Evolutionary conservation across 2,888 invertebrate genomes (phyloP), one percentile per base, ranked within the genome.

Genomic region (Polydrusus pterygomalis): DNA sequence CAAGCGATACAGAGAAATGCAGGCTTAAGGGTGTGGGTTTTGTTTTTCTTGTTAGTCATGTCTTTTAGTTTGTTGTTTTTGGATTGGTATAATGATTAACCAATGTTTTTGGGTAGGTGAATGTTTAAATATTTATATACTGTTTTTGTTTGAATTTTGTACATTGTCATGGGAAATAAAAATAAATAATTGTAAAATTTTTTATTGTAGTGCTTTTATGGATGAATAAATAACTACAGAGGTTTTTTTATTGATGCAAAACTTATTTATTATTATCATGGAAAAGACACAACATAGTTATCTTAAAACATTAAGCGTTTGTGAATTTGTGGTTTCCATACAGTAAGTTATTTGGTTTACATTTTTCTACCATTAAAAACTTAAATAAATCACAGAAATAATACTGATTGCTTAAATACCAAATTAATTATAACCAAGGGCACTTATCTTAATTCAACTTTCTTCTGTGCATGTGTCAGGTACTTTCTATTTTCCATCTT

Each of bases 1-100:
- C 96, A 98, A 89, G 98, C 99, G 0, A 98, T 99, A 84, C 97
- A 98, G 88, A 93, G 97, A 79, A 98, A 98, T 88, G 99, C 99
- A 0, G 97, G 98, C 0, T 91, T 98, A 47, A 90, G 99, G 81
- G 97, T 97, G 13, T 98, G 96, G 91, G 93, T 98, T 71, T 89
- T 99, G 34, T 99, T 99, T 88, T 98, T 98, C 86, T 89, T 99
- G 70, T 89, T 99, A 81, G 97, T 99, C 47, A 95, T 98, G 93
- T 97, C 98, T 47, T 97, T 99, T 87, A 95, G 97, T 18, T 89
- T 99, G 67, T 89, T 99, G 10, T 99, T 99, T 88, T 90, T 99
- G 68, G 98, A 99, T 89, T 99, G 99, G 99, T 99, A 99, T 87
- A 99, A 99, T 90, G 95, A 95, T 85, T 94, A 89, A 89, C 15